A percentile compares a stretch with the other conserved stretches of the same genome.
These are phyloP conservation scores for Tetramorium parvispinum DNA, from an alignment of 1,140 invertebrate genomes.

Conservation along the genomic window DNA sequence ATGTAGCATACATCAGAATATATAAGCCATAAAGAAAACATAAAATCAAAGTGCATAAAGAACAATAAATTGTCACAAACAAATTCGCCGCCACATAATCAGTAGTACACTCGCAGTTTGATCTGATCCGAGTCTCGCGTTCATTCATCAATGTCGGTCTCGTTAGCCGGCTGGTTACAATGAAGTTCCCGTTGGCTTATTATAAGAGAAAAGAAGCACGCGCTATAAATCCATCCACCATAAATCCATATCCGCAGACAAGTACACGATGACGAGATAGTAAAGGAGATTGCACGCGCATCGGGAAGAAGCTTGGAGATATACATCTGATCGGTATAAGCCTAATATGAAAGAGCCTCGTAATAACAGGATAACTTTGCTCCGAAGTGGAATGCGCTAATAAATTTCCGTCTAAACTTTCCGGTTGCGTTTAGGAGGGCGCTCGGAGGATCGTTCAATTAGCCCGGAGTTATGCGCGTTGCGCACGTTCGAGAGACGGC, in stretches of 20 bases:
- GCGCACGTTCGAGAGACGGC: slow-evolving; percentile 59
- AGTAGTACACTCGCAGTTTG: slow-evolving; percentile 28
- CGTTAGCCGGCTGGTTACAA: slow-evolving; percentile 58
- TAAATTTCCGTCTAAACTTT: slow-evolving; percentile 80
- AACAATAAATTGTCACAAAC: not conserved
- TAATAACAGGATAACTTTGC: slow-evolving; percentile 67
- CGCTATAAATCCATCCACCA: slow-evolving; percentile 67
- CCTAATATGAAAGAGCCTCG: slow-evolving; percentile 24
- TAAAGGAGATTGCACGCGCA: not conserved
- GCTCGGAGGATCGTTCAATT: slow-evolving; percentile 73
- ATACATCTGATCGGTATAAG: slow-evolving; percentile 11
- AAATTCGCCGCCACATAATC: slow-evolving; percentile 14
- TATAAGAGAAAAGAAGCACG: slow-evolving; percentile 58
- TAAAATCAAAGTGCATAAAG: slow-evolving; percentile 12
- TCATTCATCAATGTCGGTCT: slow-evolving; percentile 73
- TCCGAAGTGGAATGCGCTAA: slow-evolving; percentile 67
- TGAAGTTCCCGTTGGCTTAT: slow-evolving; percentile 61
- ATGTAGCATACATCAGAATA: not conserved
- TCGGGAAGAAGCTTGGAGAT: not conserved
- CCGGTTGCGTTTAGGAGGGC: slow-evolving; percentile 38
- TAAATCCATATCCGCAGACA: slow-evolving; percentile 57
- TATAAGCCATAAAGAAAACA: not conserved
- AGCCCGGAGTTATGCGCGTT: slow-evolving; percentile 68
- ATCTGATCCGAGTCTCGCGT: slow-evolving; percentile 30
- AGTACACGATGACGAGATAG: not conserved